These are phyloP conservation scores for Adelphocoris suturalis DNA, from an alignment of 2,888 invertebrate genomes.

Conservation along the genomic window DNA sequence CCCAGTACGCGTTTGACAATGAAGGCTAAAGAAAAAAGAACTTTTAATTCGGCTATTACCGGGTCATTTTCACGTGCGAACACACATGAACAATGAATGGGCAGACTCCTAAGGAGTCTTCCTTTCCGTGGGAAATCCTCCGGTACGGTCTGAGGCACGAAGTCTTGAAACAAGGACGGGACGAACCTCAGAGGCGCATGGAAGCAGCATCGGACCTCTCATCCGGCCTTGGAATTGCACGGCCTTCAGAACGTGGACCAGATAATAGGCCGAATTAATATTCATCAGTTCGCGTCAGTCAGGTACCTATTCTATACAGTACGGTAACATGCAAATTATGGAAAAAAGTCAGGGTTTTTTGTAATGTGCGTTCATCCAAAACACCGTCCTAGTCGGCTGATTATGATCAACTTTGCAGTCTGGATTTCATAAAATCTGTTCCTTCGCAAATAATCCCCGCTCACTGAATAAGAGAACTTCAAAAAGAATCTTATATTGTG, in stretches of 20 bases:
- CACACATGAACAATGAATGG: slow-evolving; percentile 57
- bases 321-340: slow-evolving; percentile 4
- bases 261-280: slow-evolving; percentile 25
- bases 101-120: not conserved
- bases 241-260: not conserved
- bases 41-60: slow-evolving; percentile 57
- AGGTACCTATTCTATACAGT: not conserved
- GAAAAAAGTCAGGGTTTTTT: not conserved
- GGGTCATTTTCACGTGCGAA: slow-evolving; percentile 64
- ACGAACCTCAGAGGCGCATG: slow-evolving; percentile 2
- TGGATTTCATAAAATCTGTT: too few species aligned
- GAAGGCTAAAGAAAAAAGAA: slow-evolving; percentile 46
- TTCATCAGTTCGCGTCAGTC: slow-evolving; percentile 3
- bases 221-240: slow-evolving; percentile 17
- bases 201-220: not conserved
- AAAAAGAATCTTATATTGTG: too few species aligned
- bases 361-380: not conserved
- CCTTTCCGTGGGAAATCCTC: slow-evolving; percentile 12
- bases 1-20: slow-evolving; percentile 29
- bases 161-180: slow-evolving; percentile 18
- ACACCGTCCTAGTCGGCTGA: too few species aligned
- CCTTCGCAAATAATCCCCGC: too few species aligned
- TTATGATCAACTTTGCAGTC: too few species aligned
- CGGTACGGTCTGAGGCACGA: not conserved
- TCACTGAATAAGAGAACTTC: too few species aligned